phyloP scores from a whole-genome alignment of 2,888 invertebrate species.

The Nasonia oneida region DNA sequence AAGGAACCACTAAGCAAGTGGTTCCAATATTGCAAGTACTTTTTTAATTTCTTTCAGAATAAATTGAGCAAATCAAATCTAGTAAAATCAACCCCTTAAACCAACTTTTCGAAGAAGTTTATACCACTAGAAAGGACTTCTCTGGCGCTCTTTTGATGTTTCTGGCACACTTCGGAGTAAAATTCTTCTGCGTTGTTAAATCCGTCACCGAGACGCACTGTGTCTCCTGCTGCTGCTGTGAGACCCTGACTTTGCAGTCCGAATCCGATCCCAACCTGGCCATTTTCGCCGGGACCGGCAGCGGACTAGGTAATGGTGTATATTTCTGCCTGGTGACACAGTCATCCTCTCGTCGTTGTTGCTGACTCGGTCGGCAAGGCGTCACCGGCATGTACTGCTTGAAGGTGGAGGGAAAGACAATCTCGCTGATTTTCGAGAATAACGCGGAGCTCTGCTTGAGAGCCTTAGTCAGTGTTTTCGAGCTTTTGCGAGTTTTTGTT shows the following conservation, averaged over 20 bases:
- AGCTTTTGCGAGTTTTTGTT: constrained; percentile 28
- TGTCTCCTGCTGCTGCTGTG: constrained; percentile 10
- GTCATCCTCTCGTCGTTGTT: constrained; percentile 38
- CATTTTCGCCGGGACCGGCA: constrained; percentile 70
- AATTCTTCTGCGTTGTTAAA: constrained; percentile 14
- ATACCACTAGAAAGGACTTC: constrained; percentile 71
- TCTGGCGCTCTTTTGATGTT: constrained; percentile 65
- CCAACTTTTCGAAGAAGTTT: constrained; percentile 60
- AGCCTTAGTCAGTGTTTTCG: constrained; percentile 62
- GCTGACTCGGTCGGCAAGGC: constrained; percentile 60
- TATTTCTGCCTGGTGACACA: constrained; percentile 67
- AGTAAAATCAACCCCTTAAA: constrained; percentile 28
- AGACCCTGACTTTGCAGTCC: constrained; percentile 49
- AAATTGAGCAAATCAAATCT: background rate
- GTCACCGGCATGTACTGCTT: constrained; percentile 69
- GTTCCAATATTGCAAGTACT: background rate
- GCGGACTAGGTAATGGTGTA: constrained; percentile 68
- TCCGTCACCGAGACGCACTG: background rate
- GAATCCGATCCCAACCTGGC: constrained; percentile 66
- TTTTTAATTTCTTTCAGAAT: background rate
- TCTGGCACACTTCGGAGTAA: constrained; percentile 41
- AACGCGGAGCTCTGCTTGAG: constrained; percentile 66
- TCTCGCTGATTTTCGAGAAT: constrained; percentile 70
- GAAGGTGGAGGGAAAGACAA: constrained; percentile 70
- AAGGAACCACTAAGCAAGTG: background rate